phyloP scores from a whole-genome alignment of 2,888 invertebrate species.

The Cancer borealis region DNA sequence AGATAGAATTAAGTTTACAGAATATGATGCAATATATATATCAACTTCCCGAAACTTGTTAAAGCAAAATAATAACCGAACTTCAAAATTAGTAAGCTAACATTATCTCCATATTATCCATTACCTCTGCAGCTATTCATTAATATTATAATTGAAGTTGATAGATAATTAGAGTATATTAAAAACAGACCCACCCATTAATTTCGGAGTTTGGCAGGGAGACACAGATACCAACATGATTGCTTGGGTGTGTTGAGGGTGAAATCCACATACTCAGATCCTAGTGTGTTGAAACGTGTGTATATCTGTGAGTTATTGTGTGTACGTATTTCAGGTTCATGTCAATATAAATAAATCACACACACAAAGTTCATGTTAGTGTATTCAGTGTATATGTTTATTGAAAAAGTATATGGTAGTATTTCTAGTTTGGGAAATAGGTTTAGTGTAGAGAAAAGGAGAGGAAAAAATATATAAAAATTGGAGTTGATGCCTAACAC shows the following conservation, averaged over 20 bases:
- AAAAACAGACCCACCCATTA: not conserved
- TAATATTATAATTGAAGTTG: no score
- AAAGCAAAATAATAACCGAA: no score
- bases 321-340: not conserved
- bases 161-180: not conserved
- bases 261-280: not conserved
- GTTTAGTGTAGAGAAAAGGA: not conserved
- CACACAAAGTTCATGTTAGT: constrained; percentile 3
- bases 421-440: not conserved
- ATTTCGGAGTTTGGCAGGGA: not conserved
- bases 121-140: no score
- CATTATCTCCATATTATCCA: no score
- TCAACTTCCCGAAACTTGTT: no score
- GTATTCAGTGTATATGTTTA: constrained; percentile 4
- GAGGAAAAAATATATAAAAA: not conserved
- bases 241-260: not conserved
- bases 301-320: not conserved
- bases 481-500: no score
- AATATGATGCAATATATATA: no score
- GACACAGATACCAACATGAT: not conserved
- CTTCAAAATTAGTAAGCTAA: no score
- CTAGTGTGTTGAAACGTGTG: not conserved
- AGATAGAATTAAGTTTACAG: no score
- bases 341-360: not conserved
- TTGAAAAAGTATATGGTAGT: not conserved